Conservation (phyloP, 1,140 invertebrate species). For the Heliothis subflexa region DNA sequence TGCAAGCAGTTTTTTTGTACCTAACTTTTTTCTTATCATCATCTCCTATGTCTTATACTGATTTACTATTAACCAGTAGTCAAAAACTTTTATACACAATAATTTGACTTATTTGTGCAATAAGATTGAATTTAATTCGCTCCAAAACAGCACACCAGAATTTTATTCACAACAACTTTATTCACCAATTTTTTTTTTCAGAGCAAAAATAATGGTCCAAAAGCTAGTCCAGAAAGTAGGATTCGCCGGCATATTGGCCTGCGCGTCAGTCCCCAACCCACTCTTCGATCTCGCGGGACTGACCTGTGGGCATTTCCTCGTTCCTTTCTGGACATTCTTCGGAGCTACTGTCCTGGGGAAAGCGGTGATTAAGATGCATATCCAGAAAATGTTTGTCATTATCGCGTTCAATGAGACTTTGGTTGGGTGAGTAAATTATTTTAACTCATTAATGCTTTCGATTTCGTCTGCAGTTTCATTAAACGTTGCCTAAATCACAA, state of each 20-base stretch:
- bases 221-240: slow-evolving; percentile 97
- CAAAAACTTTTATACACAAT: too few relatives aligned
- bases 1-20: too few relatives aligned
- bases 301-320: slow-evolving; percentile 99
- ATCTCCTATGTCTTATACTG: too few relatives aligned
- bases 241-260: slow-evolving; percentile 98
- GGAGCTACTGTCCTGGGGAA: slow-evolving; percentile 99
- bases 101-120: too few relatives aligned
- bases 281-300: slow-evolving; percentile 99
- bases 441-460: neutral
- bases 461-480: too few relatives aligned
- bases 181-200: slow-evolving; percentile 62
- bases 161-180: too few relatives aligned
- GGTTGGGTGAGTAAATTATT: slow-evolving; percentile 92
- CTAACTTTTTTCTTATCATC: too few relatives aligned
- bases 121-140: too few relatives aligned
- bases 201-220: slow-evolving; percentile 95
- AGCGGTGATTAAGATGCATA: slow-evolving; percentile 99
- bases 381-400: slow-evolving; percentile 98
- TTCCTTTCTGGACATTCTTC: slow-evolving; percentile 99
- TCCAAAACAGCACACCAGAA: too few relatives aligned
- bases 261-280: slow-evolving; percentile 99
- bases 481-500: too few relatives aligned
- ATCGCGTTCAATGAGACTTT: slow-evolving; percentile 86
- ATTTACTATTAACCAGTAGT: too few relatives aligned